Base-by-base conservation (phyloP, 2,113 vertebrate species). In the Nothoprocta perdicaria region DNA sequence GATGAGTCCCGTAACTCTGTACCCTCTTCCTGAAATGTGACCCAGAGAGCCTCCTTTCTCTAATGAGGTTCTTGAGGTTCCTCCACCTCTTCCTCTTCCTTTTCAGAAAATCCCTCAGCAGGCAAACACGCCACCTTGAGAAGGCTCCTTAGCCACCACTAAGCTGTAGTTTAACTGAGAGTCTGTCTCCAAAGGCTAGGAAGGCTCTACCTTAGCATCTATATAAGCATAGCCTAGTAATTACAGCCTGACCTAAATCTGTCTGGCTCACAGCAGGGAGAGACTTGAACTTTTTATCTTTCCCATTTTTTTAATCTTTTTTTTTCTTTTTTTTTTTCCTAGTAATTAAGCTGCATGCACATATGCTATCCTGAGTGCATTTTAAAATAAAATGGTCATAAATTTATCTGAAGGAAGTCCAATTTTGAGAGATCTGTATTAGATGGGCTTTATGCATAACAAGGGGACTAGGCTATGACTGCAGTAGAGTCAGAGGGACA, bases 271-370 rank as follows among this genome's bases (percentile, higher is more conserved):
- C 29, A 74, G 26, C 2, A 10, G 66, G 21, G 7, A 71, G 52
- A 81, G 10, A 7, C 57, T 41, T 6, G 7, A 84, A 12, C 66
- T 92, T 92, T 92, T 90, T 50, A 35, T 67, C 15, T 67, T 89
- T 46, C 26, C 33, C 24, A 2, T 40, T 88, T 65, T 65, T 71
- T 15, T 22, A 67, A n/a, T n/a, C n/a, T n/a, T 67, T 92, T 71
- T 48, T 48, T 48, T 40, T 88, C 61, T 48, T 67, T 14, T 22
- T 58, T n/a, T 67, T 92, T 74, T 13, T 85, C 23, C 66, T 48
- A 15, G 29, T 24, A n/a, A 14, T 62, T 62, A 65, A 74, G 21
- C 40, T 83, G 35, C 2, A 41, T 72, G 43, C 5, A 46, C 33
- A 8, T 50, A 14, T 3, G 4, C 8, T 14, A 66, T 18, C 31